These are phyloP conservation scores for Panagrolaimus sp. DNA, from an alignment of 1,140 invertebrate genomes.

Conservation along the genomic window DNA sequence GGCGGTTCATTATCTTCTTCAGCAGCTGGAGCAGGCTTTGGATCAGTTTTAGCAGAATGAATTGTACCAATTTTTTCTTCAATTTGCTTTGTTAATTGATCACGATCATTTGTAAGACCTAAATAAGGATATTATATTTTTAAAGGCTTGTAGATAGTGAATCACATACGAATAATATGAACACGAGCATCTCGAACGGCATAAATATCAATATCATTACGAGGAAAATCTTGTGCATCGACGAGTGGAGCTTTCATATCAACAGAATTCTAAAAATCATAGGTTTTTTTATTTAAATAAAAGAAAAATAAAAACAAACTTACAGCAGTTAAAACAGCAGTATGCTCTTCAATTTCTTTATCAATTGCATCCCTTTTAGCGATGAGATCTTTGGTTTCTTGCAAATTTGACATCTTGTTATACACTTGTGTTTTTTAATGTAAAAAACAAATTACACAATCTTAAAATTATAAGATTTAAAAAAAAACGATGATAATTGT, in stretches of 20 bases:
- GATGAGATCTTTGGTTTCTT: conserved; percentile 27
- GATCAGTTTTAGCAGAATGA: conserved; percentile 46
- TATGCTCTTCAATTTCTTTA: conserved; percentile 22
- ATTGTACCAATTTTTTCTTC: conserved; percentile 69
- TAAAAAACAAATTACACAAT: background rate
- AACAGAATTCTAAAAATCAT: conserved; percentile 65
- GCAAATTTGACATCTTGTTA: background rate
- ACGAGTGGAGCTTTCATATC: conserved; percentile 80
- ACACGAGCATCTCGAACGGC: conserved; percentile 78
- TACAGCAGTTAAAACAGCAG: conserved; percentile 27
- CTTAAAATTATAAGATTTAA: background rate
- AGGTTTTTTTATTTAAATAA: background rate
- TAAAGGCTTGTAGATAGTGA: background rate
- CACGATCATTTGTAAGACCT: conserved; percentile 86
- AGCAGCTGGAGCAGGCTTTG: background rate
- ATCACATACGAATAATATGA: conserved; percentile 74
- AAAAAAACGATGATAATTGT: background rate
- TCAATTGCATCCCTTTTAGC: conserved; percentile 31
- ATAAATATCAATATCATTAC: conserved; percentile 81
- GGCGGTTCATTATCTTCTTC: conserved; percentile 9
- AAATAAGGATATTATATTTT: conserved; percentile 29
- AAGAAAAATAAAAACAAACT: conserved; percentile 1
- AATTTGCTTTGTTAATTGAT: conserved; percentile 75
- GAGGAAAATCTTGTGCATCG: conserved; percentile 77
- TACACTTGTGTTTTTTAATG: no score